Base-by-base conservation (phyloP, 2,888 invertebrate species). In the Diabrotica balteata region DNA sequence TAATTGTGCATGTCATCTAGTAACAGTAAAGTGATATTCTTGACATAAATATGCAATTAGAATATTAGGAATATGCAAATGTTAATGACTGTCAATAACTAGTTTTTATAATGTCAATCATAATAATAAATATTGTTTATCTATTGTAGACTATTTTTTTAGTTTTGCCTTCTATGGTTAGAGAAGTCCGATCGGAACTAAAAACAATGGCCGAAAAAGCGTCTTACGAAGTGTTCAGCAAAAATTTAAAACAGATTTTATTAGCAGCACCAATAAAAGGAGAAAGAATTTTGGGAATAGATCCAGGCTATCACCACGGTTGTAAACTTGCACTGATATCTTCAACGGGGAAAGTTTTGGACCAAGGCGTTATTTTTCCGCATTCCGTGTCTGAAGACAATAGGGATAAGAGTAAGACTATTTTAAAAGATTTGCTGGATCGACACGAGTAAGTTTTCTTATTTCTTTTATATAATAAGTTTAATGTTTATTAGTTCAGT, bases 291-390 rank as follows among this genome's bases (percentile, higher is more conserved):
- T 85, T 94, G 44, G 96, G 95, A 0, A 87, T 97, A 60, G 97
- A 97, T 86, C 97, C 97, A 0, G 97, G 97, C 0, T 96, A 92
- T 80, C 86, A 85, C 70, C 91, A 95, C 80, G 97, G 97, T 1
- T 97, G 96, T 81, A 97, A 97, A 87, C 85, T 93, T 51, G 96
- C 95, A 4, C 86, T 95, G 7, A 90, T 96, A 69, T 91, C 91
- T 9, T 85, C 88, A 63, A 90, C 88, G 60, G 93, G 94, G 1
- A 87, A 88, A 69, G 88, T 93, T 52, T 80, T 95, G 42, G 89
- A 90, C 22, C 90, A 90, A 0, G 87, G 85, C 61, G 90, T 93
- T 0, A 87, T 95, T 64, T 89, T 92, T 84, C 91, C 93, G 0
- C 87, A 88, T 70, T 84, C 83, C 51, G 81, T 82, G 1, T 80